Evolutionary conservation across 2,888 invertebrate species (phyloP).

Genomic region (Pantelozetes paolii): DNA sequence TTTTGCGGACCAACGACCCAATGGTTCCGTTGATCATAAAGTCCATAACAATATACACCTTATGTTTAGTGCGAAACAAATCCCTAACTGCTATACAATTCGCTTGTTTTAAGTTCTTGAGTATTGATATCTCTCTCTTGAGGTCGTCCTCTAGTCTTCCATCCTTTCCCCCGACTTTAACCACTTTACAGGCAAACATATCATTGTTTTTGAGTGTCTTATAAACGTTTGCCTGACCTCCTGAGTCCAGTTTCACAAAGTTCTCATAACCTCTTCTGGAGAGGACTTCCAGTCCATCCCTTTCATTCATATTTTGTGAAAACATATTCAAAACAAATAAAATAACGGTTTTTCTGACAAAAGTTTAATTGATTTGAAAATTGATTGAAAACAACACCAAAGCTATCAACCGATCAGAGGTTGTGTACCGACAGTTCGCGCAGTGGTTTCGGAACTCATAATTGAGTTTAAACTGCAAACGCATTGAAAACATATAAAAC

Average conservation of each 20-base stretch:
- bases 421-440: too few relatives aligned
- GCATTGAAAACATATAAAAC: too few relatives aligned
- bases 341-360: too few relatives aligned
- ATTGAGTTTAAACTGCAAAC: too few relatives aligned
- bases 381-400: too few relatives aligned
- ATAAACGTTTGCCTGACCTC: constrained; percentile 39
- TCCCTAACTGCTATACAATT: constrained; percentile 38
- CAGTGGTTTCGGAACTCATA: too few relatives aligned
- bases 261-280: constrained; percentile 34
- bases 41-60: constrained; percentile 43
- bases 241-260: constrained; percentile 41
- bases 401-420: too few relatives aligned
- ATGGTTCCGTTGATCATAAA: constrained; percentile 41
- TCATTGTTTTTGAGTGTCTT: constrained; percentile 29
- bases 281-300: neutral
- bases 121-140: constrained; percentile 41
- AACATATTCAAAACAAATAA: too few relatives aligned
- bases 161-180: constrained; percentile 20
- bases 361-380: too few relatives aligned
- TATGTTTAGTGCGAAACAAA: constrained; percentile 41
- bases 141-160: constrained; percentile 40
- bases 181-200: constrained; percentile 35
- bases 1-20: constrained; percentile 37
- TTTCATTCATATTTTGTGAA: neutral
- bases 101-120: constrained; percentile 37